Percentiles rank a stretch among this genome's conserved stretches.
These are phyloP conservation scores for Bugula neritina DNA, from an alignment of 2,888 invertebrate genomes.

Conservation along the genomic window DNA sequence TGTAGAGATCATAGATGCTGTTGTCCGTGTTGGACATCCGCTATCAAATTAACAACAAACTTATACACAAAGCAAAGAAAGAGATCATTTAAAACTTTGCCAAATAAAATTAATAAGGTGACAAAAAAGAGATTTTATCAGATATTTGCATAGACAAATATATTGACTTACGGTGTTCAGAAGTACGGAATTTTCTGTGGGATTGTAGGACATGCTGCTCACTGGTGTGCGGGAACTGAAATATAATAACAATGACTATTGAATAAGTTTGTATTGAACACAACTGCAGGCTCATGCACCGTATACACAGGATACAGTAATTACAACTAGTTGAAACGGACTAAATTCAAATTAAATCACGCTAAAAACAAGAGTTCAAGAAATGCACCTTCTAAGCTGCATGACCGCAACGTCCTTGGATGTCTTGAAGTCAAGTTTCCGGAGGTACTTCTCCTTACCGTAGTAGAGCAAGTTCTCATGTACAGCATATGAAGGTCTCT, in stretches of 20 bases:
- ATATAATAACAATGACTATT: too few relatives aligned
- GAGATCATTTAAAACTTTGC: too few relatives aligned
- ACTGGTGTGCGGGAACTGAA: conserved; percentile 44
- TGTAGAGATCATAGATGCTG: conserved; percentile 86
- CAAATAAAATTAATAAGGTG: too few relatives aligned
- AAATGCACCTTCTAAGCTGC: conserved; percentile 72
- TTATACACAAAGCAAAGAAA: too few relatives aligned
- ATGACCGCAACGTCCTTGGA: conserved; percentile 87
- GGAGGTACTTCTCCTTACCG: conserved; percentile 84
- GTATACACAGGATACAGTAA: neutral
- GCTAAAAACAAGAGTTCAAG: too few relatives aligned
- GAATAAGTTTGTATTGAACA: too few relatives aligned
- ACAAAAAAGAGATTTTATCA: too few relatives aligned
- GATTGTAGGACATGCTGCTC: conserved; percentile 86
- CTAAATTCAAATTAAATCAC: too few relatives aligned
- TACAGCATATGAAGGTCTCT: conserved; percentile 90
- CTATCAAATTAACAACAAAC: conserved; percentile 52
- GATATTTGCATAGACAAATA: too few relatives aligned
- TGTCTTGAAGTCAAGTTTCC: conserved; percentile 85
- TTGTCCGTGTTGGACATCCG: conserved; percentile 73
- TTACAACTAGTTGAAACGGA: too few relatives aligned
- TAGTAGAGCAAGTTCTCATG: conserved; percentile 89
- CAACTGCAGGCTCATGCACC: neutral
- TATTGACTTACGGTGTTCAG: conserved; percentile 63
- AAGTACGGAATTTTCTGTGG: conserved; percentile 64